These are phyloP conservation scores for Oryctolagus cuniculus DNA, from an alignment of 2,113 vertebrate genomes.

Conservation along the genomic window mOryCun1.1 NC_091442.1:92539501-92540000, in stretches of 20 bases:
- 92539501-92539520: constrained; percentile 72
- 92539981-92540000: too few relatives aligned
- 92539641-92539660: not conserved
- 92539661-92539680: not conserved
- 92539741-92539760: not conserved
- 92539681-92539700: constrained; percentile 30
- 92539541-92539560: constrained; percentile 49
- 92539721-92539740: constrained; percentile 6
- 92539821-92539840: constrained; percentile 11
- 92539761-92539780: not conserved
- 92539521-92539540: constrained; percentile 50
- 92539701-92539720: not conserved
- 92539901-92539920: too few relatives aligned
- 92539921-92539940: too few relatives aligned
- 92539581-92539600: not conserved
- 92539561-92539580: not conserved
- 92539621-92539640: not conserved
- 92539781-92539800: not conserved
- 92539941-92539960: too few relatives aligned
- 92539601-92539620: not conserved
- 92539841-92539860: constrained; percentile 11
- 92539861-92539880: too few relatives aligned
- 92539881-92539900: too few relatives aligned
- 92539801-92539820: not conserved
- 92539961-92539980: too few relatives aligned